Percentiles rank a stretch among this genome's conserved stretches.
These are phyloP conservation scores for Microtus ochrogaster DNA, from an alignment of 2,113 vertebrate species.

Conservation along the genomic window DNA sequence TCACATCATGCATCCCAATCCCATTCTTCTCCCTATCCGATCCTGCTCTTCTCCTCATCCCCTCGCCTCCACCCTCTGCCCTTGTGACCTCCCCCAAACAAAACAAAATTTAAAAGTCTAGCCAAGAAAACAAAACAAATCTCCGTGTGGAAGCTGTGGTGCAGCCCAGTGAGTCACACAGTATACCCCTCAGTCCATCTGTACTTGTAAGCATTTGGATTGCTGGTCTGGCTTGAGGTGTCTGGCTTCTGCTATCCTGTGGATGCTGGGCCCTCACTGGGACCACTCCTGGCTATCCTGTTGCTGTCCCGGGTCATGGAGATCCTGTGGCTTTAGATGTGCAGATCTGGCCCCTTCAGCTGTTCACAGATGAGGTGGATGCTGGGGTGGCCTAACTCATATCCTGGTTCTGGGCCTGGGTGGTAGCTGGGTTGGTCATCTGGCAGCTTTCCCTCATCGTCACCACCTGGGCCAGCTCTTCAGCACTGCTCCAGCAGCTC, in stretches of 20 bases:
- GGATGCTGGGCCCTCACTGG: background rate
- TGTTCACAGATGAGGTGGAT: background rate
- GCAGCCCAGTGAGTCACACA: background rate
- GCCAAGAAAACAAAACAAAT: background rate
- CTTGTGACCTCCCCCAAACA: background rate
- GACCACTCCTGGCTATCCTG: background rate
- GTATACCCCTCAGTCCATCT: background rate
- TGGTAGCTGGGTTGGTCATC: background rate
- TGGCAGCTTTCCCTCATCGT: too few relatives aligned
- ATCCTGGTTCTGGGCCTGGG: background rate
- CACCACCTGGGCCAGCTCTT: background rate
- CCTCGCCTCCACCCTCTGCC: background rate
- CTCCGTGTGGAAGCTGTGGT: background rate
- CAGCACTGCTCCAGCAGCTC: too few relatives aligned
- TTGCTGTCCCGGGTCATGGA: background rate
- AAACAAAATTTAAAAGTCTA: background rate
- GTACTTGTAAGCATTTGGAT: background rate
- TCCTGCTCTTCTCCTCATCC: background rate
- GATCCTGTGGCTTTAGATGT: background rate
- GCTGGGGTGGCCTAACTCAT: background rate
- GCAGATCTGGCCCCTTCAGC: background rate
- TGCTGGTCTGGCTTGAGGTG: background rate
- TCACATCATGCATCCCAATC: background rate
- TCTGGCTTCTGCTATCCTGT: background rate
- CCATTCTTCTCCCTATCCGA: background rate